phyloP scores from a whole-genome alignment of 2,797 vertebrate species.

The Eidolon dupreanum region DNA sequence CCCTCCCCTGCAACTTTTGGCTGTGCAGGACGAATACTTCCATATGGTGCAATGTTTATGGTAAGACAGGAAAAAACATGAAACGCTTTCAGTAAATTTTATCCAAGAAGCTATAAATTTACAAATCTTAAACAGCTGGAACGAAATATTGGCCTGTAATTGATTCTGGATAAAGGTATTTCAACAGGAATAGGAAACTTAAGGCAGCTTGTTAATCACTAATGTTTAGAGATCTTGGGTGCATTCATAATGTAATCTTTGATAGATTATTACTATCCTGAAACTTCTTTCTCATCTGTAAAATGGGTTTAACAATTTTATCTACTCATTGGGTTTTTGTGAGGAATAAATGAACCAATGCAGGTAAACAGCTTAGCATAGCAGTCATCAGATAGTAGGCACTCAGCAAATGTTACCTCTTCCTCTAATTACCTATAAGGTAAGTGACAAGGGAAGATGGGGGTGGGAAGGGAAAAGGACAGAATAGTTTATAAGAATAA shows the following conservation, averaged over 20 bases:
- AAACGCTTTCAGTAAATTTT: slow-evolving; percentile 55
- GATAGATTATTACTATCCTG: not conserved
- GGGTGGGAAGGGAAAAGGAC: not conserved
- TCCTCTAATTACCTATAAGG: not conserved
- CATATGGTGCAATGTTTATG: slow-evolving; percentile 66
- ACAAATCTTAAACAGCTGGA: slow-evolving; percentile 43
- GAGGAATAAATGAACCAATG: not conserved
- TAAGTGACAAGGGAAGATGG: not conserved
- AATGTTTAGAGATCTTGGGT: not conserved
- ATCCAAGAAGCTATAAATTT: slow-evolving; percentile 25
- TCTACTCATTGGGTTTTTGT: not conserved
- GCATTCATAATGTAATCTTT: not conserved
- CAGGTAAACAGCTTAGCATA: not conserved
- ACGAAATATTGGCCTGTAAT: slow-evolving; percentile 39
- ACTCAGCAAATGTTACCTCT: not conserved
- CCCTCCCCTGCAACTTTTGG: not conserved
- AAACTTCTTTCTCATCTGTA: not conserved
- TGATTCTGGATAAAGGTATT: slow-evolving; percentile 53
- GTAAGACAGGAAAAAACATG: not conserved
- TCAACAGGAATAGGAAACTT: slow-evolving; percentile 49
- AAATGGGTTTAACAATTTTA: slow-evolving; percentile 30
- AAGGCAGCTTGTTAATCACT: not conserved
- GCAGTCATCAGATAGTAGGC: not conserved
- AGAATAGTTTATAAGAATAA: not conserved
- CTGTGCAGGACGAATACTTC: slow-evolving; percentile 37